phyloP scores from a whole-genome alignment of 2,113 vertebrate genomes.

The Gracilinanus agilis region DNA sequence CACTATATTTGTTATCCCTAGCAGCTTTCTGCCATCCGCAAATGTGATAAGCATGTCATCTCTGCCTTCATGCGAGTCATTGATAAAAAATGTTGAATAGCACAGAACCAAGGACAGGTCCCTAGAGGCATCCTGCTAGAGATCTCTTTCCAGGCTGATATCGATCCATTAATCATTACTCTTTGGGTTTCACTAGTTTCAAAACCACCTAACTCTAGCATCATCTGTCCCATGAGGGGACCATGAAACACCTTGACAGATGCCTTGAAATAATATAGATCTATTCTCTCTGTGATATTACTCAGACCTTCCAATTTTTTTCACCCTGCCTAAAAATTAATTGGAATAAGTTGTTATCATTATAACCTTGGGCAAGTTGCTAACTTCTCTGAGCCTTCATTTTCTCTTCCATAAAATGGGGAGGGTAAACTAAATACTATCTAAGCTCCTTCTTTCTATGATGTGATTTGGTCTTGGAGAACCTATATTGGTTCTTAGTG shows the following conservation, averaged over 20 bases:
- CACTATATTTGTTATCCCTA: background rate
- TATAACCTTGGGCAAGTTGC: background rate
- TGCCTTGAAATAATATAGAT: background rate
- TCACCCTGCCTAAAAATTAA: background rate
- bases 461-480: background rate
- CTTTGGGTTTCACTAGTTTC: background rate
- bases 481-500: background rate
- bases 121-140: background rate
- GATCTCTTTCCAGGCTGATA: background rate
- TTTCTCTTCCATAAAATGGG: background rate
- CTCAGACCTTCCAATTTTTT: background rate
- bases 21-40: background rate
- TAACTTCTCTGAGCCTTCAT: background rate
- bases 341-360: background rate
- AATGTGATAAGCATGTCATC: constrained; percentile 5
- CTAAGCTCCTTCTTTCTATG: background rate
- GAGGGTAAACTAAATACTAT: background rate
- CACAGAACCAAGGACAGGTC: background rate
- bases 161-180: background rate
- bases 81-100: background rate
- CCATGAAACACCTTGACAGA: background rate
- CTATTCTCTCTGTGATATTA: background rate
- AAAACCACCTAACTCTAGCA: background rate
- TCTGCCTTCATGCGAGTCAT: background rate
- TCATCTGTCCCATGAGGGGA: background rate